Base-by-base conservation (phyloP, 1,140 invertebrate species). In the Brachionus rotundiformis region DNA sequence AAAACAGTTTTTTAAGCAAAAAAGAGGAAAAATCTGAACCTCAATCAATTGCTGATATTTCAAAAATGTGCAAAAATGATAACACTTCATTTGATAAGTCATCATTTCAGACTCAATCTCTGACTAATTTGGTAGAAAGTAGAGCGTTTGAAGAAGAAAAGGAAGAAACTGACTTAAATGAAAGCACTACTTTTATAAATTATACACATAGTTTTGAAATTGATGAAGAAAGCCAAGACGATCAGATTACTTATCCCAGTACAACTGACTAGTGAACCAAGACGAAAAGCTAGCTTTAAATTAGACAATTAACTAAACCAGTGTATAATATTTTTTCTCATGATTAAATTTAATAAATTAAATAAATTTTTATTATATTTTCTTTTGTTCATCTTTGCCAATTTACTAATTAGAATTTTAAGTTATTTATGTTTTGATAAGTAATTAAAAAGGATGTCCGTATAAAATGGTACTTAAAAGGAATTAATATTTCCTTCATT, bases 171-270 rank as follows among this genome's bases (percentile, higher is more conserved):
- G 68, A 73, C 8, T 23, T 44, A 29, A 27, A 41, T 23, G 68
- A 73, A 73, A 73, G 68, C 25, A 73, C 68, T 1, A 73, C 68
- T 25, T 73, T 73, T 44, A 73, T 73, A 25, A 73, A 73, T 73
- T 73, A 73, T 44, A 73, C 68, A 13, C 68, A 73, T 25, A 73
- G 68, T 44, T 73, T 73, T 73, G 68, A 73, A 73, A 73, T 73
- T 11, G 68, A 73, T 11, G 68, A 73, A 25, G 68, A 73, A 25
- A 73, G 36, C 19, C 19, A 23, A 73, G 68, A 44, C 25, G 68
- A 73, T 44, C 36, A 19, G 10, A 13, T 25, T 8, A 73, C 68
- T 27, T 73, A 44, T 73, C 68, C 68, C n/a, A 73, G 68, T 44
- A 44, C 36, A 73, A 73, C 36, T 73, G 63, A 68, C 16, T 68